Conservation (phyloP, 2,797 vertebrate species). For the Petrocephalus schoutedeni region DNA sequence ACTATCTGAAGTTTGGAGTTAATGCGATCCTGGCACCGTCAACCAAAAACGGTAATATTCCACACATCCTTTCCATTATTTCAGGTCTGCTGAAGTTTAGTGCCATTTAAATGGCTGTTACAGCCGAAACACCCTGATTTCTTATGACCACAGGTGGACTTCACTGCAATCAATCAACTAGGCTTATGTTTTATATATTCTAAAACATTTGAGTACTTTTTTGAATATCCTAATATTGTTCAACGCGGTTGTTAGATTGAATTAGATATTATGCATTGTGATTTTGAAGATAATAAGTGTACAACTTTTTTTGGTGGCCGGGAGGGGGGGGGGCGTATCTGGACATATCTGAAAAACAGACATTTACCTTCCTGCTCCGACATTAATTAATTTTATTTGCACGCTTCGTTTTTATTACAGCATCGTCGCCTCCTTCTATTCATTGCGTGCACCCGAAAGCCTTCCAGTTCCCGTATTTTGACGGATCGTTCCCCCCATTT, state of each 20-base stretch:
- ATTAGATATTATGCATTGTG: background rate
- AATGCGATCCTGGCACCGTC: constrained; percentile 86
- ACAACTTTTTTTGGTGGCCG: background rate
- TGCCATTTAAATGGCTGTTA: background rate
- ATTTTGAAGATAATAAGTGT: background rate
- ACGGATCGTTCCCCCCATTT: constrained; percentile 86
- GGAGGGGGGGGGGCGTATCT: background rate
- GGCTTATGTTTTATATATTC: background rate
- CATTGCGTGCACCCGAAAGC: constrained; percentile 74
- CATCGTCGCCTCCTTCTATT: constrained; percentile 61
- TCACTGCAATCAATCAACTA: background rate
- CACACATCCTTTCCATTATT: background rate
- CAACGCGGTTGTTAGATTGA: background rate
- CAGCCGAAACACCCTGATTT: background rate
- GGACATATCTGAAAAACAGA: background rate
- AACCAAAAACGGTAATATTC: constrained; percentile 74
- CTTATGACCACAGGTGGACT: background rate
- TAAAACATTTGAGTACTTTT: background rate
- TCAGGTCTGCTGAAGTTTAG: background rate
- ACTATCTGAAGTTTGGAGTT: constrained; percentile 90
- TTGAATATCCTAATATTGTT: background rate
- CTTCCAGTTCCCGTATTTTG: constrained; percentile 82
- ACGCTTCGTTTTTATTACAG: constrained; percentile 53
- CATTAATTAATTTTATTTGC: constrained; percentile 12
- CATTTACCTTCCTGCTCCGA: background rate